Conservation (phyloP, 2,113 vertebrate genomes). For the rabbit (Oryctolagus cuniculus) region mOryCun1.1 NC_091441.1:6795001-6795500, state of each 20-base stretch:
- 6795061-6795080: not conserved
- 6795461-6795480: not conserved
- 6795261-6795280: not conserved
- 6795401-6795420: not conserved
- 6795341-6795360: not conserved
- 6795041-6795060: no score
- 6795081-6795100: not conserved
- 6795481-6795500: not conserved
- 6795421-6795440: not conserved
- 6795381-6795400: not conserved
- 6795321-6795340: not conserved
- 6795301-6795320: not conserved
- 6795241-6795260: not conserved
- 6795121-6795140: not conserved
- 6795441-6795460: not conserved
- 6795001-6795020: no score
- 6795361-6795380: not conserved
- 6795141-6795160: not conserved
- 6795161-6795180: not conserved
- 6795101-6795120: not conserved
- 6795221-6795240: not conserved
- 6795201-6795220: not conserved
- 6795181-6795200: not conserved
- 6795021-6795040: no score
- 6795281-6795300: not conserved